These are phyloP conservation scores for Lethrus apterus DNA, from an alignment of 1,140 invertebrate genomes.

Conservation along the genomic window DNA sequence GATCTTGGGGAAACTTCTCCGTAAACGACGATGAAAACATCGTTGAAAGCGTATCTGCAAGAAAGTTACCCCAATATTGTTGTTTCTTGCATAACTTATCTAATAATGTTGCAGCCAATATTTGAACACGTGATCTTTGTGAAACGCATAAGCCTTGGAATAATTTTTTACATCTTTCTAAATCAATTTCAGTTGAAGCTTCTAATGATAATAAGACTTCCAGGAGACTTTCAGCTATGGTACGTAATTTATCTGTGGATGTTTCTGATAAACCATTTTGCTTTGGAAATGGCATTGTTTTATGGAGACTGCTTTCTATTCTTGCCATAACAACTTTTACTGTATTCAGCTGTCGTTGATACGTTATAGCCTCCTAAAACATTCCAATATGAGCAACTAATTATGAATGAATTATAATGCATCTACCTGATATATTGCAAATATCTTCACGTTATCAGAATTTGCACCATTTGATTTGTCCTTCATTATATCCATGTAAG, in stretches of 20 bases:
- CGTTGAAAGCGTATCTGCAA: constrained; percentile 69
- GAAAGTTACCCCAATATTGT: constrained; percentile 84
- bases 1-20: constrained; percentile 76
- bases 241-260: constrained; percentile 68
- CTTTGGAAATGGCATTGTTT: constrained; percentile 29
- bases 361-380: constrained; percentile 63
- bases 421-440: constrained; percentile 66
- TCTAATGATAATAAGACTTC: constrained; percentile 69
- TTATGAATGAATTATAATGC: neutral
- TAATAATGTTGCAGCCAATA: constrained; percentile 66
- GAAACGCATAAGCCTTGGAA: constrained; percentile 62
- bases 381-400: neutral
- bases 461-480: constrained; percentile 49
- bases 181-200: constrained; percentile 55
- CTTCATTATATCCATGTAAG: constrained; percentile 58
- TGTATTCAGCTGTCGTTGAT: constrained; percentile 74
- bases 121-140: constrained; percentile 51
- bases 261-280: constrained; percentile 42
- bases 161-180: constrained; percentile 55
- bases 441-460: constrained; percentile 58
- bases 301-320: constrained; percentile 44
- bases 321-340: constrained; percentile 64
- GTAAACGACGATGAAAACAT: constrained; percentile 73
- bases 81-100: constrained; percentile 69
- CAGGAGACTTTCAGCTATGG: constrained; percentile 70